Evolutionary conservation across 92 coral and sea anemone genomes (phyloP).

Genomic region (Heteractis magnifica): DNA sequence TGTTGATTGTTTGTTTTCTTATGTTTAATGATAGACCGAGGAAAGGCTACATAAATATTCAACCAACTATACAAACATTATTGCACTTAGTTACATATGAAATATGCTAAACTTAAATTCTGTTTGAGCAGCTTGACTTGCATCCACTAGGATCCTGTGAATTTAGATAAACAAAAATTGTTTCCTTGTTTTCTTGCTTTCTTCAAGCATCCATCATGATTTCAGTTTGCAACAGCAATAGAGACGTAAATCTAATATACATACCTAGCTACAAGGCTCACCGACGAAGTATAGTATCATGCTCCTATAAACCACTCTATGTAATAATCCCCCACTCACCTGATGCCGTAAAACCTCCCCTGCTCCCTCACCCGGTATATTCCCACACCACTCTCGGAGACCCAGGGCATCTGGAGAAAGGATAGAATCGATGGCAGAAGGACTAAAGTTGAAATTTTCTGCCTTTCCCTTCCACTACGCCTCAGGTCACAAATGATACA

Average conservation of each 20-base stretch:
- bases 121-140: slow-evolving; percentile 5
- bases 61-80: not conserved
- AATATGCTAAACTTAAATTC: slow-evolving; percentile 19
- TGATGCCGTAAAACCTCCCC: too few relatives aligned
- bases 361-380: too few relatives aligned
- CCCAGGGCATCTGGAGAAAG: too few relatives aligned
- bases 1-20: not conserved
- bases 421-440: too few relatives aligned
- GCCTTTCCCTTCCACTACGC: too few relatives aligned
- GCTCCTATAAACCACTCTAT: too few relatives aligned
- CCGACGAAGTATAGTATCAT: too few relatives aligned
- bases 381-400: too few relatives aligned
- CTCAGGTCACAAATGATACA: too few relatives aligned
- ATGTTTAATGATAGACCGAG: not conserved
- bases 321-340: too few relatives aligned
- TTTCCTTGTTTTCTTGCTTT: not conserved
- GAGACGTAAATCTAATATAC: not conserved
- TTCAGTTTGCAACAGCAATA: not conserved
- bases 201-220: not conserved
- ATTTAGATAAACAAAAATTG: slow-evolving; percentile 9
- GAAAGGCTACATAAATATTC: not conserved
- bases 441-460: too few relatives aligned
- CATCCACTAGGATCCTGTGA: slow-evolving; percentile 23
- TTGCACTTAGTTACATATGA: not conserved
- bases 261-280: too few relatives aligned